Evolutionary conservation across 1,140 invertebrate species (phyloP).

Genomic region (Musca domestica): DNA sequence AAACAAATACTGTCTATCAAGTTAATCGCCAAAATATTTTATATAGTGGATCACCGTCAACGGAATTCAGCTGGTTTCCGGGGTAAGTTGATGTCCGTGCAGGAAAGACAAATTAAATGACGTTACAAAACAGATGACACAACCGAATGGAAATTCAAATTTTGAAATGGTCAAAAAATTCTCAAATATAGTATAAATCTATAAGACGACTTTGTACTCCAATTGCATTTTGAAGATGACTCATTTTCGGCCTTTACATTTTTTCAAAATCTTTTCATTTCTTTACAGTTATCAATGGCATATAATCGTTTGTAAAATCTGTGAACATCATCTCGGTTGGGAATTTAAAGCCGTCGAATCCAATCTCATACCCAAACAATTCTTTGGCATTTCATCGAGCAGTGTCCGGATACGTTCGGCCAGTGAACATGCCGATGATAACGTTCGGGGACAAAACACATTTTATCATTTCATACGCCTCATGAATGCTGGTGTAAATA

Average conservation of each 20-base stretch:
- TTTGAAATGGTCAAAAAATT: not conserved
- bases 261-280: not conserved
- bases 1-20: slow-evolving; percentile 73
- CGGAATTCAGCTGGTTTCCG: slow-evolving; percentile 81
- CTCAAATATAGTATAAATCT: not conserved
- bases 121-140: no score
- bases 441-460: no score
- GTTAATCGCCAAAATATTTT: slow-evolving; percentile 58
- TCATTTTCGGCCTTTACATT: not conserved
- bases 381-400: slow-evolving; percentile 67
- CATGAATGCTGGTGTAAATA: slow-evolving; percentile 26
- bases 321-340: slow-evolving; percentile 75
- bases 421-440: slow-evolving; percentile 1
- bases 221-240: not conserved
- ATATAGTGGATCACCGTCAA: slow-evolving; percentile 61
- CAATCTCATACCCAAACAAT: slow-evolving; percentile 64
- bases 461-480: slow-evolving; percentile 9
- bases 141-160: not conserved
- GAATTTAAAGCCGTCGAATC: slow-evolving; percentile 66
- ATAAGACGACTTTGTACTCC: not conserved
- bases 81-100: slow-evolving; percentile 66
- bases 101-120: not conserved
- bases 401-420: slow-evolving; percentile 43
- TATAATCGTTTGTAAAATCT: slow-evolving; percentile 67
- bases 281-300: slow-evolving; percentile 75